Evolutionary conservation across 2,113 vertebrate species (phyloP).

Genomic region (Centrocercus urophasianus): DNA sequence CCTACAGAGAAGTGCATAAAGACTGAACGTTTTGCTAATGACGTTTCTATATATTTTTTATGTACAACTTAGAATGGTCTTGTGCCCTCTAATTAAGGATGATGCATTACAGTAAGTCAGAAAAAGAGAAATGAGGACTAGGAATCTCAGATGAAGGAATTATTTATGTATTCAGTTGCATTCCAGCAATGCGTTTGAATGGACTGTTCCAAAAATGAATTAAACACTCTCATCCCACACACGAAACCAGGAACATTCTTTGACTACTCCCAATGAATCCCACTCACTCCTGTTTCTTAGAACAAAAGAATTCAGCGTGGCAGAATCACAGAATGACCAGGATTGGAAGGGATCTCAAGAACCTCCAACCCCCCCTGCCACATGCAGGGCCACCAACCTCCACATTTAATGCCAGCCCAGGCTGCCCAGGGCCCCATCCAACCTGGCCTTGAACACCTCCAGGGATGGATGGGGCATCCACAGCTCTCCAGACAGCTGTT

Average conservation of each 20-base stretch:
- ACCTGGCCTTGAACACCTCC: no score
- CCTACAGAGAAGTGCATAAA: constrained; percentile 23
- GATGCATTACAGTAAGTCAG: neutral
- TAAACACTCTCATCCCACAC: neutral
- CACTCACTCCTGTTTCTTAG: neutral
- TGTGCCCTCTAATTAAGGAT: neutral
- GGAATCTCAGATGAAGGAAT: neutral
- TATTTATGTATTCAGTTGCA: neutral
- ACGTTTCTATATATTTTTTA: neutral
- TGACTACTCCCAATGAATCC: neutral
- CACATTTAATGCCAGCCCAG: no score
- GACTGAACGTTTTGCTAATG: neutral
- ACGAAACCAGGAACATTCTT: neutral
- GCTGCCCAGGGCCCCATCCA: no score
- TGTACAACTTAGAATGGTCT: neutral
- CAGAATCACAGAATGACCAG: neutral
- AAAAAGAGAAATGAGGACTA: neutral
- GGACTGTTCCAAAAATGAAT: neutral
- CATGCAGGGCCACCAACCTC: no score
- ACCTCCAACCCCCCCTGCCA: no score
- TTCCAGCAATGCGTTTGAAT: neutral
- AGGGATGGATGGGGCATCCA: no score
- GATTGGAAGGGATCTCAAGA: no score
- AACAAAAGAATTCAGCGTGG: neutral
- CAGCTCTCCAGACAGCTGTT: no score